These are phyloP conservation scores for Ruditapes philippinarum DNA, from an alignment of 1,140 invertebrate species.

Conservation along the genomic window DNA sequence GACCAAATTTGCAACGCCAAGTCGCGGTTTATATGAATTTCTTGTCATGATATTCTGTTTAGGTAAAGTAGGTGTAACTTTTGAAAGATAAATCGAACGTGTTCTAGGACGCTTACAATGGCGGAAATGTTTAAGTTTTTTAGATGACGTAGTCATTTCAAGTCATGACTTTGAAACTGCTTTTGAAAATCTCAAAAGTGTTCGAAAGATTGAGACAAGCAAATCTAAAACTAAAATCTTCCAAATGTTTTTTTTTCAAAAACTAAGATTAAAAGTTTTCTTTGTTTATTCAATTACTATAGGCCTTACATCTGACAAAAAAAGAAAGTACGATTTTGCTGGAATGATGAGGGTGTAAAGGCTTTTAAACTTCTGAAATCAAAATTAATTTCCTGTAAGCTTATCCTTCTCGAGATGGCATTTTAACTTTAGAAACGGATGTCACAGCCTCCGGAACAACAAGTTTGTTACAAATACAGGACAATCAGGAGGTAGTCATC, in stretches of 20 bases:
- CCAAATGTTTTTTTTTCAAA: not conserved
- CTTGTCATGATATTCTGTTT: not conserved
- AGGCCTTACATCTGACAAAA: not conserved
- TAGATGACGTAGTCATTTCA: not conserved
- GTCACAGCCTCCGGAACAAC: not conserved
- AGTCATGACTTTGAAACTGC: not conserved
- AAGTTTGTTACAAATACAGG: constrained; percentile 10
- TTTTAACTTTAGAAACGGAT: constrained; percentile 48
- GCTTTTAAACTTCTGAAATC: constrained; percentile 14
- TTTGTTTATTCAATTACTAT: not conserved
- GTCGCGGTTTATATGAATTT: not conserved
- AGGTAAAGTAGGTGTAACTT: not conserved
- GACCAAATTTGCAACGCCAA: not conserved
- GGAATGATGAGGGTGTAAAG: not conserved
- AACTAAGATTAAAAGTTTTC: not conserved
- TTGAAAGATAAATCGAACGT: constrained; percentile 18
- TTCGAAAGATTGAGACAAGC: not conserved
- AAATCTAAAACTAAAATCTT: constrained; percentile 16
- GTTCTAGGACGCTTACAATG: not conserved
- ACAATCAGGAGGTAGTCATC: not conserved
- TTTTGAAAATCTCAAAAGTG: not conserved
- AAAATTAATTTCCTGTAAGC: not conserved
- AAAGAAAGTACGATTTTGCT: not conserved
- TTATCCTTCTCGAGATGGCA: not conserved
- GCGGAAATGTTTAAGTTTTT: not conserved